These are phyloP conservation scores for Leptodirus hochenwartii DNA, from an alignment of 2,888 invertebrate species.

Conservation along the genomic window DNA sequence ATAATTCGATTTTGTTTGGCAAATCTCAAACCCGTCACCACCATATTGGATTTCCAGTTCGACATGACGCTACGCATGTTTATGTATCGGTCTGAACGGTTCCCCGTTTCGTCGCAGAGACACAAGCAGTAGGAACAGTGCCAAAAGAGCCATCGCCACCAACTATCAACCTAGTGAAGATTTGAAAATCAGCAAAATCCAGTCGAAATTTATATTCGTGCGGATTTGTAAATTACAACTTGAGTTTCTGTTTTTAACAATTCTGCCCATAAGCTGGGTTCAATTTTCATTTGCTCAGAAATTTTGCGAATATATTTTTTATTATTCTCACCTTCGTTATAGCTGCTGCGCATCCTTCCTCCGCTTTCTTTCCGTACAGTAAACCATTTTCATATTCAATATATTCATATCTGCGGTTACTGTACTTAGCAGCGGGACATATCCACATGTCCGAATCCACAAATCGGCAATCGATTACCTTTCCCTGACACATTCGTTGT, in stretches of 20 bases:
- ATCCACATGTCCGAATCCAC: constrained; percentile 77
- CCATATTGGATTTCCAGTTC: constrained; percentile 42
- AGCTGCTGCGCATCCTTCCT: constrained; percentile 33
- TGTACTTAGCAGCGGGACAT: constrained; percentile 64
- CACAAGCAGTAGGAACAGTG: constrained; percentile 84
- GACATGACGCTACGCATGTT: constrained; percentile 48
- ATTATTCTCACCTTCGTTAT: constrained; percentile 46
- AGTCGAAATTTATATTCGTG: too few relatives aligned
- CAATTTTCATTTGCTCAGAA: constrained; percentile 85
- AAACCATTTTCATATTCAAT: constrained; percentile 68
- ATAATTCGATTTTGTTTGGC: constrained; percentile 59
- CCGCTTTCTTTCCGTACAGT: constrained; percentile 38
- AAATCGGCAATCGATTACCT: constrained; percentile 56
- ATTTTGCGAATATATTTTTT: too few relatives aligned
- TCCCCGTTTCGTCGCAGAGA: constrained; percentile 57
- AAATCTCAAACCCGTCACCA: constrained; percentile 62
- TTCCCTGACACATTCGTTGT: constrained; percentile 50
- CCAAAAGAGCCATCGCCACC: constrained; percentile 85
- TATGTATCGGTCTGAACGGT: constrained; percentile 62
- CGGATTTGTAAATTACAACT: too few relatives aligned
- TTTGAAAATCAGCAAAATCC: too few relatives aligned
- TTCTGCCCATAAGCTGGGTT: too few relatives aligned
- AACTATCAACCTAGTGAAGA: too few relatives aligned
- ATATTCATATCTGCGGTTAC: constrained; percentile 70
- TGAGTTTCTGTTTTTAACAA: too few relatives aligned